Percentiles rank a stretch among this genome's conserved stretches.
phyloP scores from a whole-genome alignment of 2,113 vertebrate genomes.

The Chauna torquata region DNA sequence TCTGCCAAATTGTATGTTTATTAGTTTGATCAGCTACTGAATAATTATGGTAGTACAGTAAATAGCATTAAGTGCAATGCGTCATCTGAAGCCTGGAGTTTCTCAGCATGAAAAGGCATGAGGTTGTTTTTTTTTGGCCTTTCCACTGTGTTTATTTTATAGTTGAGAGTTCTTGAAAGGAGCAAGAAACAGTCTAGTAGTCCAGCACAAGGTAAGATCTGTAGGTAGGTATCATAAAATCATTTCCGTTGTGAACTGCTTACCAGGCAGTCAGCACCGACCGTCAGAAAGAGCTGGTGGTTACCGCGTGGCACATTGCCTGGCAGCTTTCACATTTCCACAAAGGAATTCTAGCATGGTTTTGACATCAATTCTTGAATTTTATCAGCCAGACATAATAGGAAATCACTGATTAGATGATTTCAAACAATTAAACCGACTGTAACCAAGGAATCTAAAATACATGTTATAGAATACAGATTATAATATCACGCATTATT shows the following conservation, averaged over 20 bases:
- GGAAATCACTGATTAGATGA: slow-evolving; percentile 11
- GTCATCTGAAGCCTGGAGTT: slow-evolving; percentile 25
- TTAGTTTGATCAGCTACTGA: slow-evolving; percentile 43
- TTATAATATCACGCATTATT: neutral
- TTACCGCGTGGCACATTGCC: neutral
- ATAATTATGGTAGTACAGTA: slow-evolving; percentile 5
- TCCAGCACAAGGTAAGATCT: neutral
- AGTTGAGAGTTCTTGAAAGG: slow-evolving; percentile 48
- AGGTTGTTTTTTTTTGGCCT: neutral
- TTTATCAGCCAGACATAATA: neutral
- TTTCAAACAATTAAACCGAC: slow-evolving; percentile 12
- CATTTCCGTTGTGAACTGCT: slow-evolving; percentile 19
- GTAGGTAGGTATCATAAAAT: neutral
- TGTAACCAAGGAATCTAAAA: neutral
- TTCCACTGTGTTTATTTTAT: neutral
- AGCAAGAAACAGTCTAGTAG: slow-evolving; percentile 27
- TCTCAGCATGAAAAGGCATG: neutral
- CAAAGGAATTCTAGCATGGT: neutral
- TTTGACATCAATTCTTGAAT: neutral
- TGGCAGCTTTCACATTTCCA: neutral
- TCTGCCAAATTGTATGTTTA: slow-evolving; percentile 4
- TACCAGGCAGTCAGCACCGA: neutral
- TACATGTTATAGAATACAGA: neutral
- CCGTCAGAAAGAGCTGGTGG: neutral
- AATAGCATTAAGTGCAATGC: neutral